Percentiles rank a stretch among this genome's conserved stretches.
Conservation (phyloP, 2,888 invertebrate genomes). For the Macrosiphum euphorbiae region DNA sequence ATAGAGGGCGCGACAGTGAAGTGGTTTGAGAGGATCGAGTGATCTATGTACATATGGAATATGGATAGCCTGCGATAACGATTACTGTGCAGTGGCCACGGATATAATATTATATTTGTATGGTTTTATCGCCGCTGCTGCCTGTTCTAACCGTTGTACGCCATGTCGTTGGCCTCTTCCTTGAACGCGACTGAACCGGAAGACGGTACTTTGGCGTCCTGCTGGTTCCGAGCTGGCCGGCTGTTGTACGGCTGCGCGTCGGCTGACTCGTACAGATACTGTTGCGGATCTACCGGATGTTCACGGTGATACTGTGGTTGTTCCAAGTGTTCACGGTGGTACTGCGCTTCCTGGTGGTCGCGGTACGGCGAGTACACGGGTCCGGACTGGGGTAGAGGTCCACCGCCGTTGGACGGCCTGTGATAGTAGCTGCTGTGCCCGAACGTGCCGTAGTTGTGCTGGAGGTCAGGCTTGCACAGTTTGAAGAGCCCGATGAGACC, state of each 20-base stretch:
- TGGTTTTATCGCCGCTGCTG: slow-evolving; percentile 13
- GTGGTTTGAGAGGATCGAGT: background rate
- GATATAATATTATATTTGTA: background rate
- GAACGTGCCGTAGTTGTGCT: slow-evolving; percentile 73
- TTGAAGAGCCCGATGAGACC: slow-evolving; percentile 88
- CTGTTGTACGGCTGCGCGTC: slow-evolving; percentile 51
- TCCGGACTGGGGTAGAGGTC: slow-evolving; percentile 71
- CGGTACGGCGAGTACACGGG: slow-evolving; percentile 65
- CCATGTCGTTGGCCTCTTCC: slow-evolving; percentile 67
- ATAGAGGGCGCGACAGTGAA: background rate
- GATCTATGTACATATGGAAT: background rate
- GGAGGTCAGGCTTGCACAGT: slow-evolving; percentile 73
- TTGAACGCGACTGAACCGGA: slow-evolving; percentile 68
- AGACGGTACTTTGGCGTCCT: slow-evolving; percentile 70
- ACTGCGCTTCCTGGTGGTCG: slow-evolving; percentile 63
- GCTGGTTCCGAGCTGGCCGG: slow-evolving; percentile 46
- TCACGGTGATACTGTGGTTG: slow-evolving; percentile 66
- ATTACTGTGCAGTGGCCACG: background rate
- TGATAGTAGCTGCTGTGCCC: slow-evolving; percentile 70
- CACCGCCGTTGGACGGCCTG: slow-evolving; percentile 78
- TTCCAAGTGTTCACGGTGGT: slow-evolving; percentile 44
- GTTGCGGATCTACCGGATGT: slow-evolving; percentile 64
- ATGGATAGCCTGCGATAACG: background rate
- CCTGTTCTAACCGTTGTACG: slow-evolving; percentile 66
- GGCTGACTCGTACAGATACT: slow-evolving; percentile 43